Conservation (phyloP, 1,140 invertebrate genomes). For the Ceratina calcarata region DNA sequence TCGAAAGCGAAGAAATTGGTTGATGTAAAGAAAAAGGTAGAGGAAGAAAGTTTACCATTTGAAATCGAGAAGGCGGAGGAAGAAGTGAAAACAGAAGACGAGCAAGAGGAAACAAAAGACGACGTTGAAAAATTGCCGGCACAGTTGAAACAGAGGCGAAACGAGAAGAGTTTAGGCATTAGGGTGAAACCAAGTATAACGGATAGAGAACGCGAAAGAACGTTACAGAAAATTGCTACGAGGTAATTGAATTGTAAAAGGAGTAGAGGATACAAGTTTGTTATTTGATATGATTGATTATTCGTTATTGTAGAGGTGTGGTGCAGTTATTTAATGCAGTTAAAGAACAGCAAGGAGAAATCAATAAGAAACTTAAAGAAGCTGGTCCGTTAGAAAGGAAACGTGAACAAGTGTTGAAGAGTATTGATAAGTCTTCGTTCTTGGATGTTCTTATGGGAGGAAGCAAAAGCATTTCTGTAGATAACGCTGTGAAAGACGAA, state of each 20-base stretch:
- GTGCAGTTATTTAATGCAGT: slow-evolving; percentile 96
- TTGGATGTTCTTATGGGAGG: slow-evolving; percentile 90
- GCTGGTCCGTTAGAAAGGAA: slow-evolving; percentile 90
- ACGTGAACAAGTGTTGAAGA: slow-evolving; percentile 90
- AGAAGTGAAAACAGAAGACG: slow-evolving; percentile 77
- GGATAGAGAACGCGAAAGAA: slow-evolving; percentile 87
- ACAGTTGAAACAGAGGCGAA: slow-evolving; percentile 77
- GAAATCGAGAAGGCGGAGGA: slow-evolving; percentile 80
- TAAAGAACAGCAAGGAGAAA: slow-evolving; percentile 89
- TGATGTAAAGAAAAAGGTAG: slow-evolving; percentile 79
- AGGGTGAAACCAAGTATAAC: slow-evolving; percentile 87
- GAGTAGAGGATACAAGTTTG: neutral
- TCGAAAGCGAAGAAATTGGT: slow-evolving; percentile 87
- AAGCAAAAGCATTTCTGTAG: slow-evolving; percentile 79
- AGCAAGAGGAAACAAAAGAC: slow-evolving; percentile 65
- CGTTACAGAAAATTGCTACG: slow-evolving; percentile 91
- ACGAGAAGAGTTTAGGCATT: slow-evolving; percentile 83
- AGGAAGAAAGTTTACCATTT: slow-evolving; percentile 78
- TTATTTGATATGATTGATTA: slow-evolving; percentile 17
- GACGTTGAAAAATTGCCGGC: slow-evolving; percentile 34
- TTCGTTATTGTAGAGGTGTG: slow-evolving; percentile 85
- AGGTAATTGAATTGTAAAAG: slow-evolving; percentile 64
- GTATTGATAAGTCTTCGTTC: slow-evolving; percentile 90
- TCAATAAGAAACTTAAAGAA: slow-evolving; percentile 86
- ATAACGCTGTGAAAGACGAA: slow-evolving; percentile 53